Conservation (phyloP, 2,888 invertebrate genomes). For the Crematogaster levior region DNA sequence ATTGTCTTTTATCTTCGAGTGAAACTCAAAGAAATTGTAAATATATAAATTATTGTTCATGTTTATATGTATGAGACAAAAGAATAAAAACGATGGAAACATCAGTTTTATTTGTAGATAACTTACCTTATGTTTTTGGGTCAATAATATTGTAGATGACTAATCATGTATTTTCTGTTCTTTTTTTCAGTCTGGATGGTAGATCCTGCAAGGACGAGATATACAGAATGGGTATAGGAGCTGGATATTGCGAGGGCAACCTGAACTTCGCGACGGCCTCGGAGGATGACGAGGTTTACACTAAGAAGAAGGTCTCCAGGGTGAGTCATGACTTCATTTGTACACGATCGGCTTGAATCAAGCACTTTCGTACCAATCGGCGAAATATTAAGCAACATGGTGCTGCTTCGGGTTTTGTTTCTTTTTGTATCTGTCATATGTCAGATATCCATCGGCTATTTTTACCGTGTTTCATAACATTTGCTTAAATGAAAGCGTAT, state of each 20-base stretch:
- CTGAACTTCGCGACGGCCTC: constrained; percentile 84
- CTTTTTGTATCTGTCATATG: constrained; percentile 4
- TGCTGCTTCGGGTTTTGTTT: background rate
- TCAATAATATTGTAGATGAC: background rate
- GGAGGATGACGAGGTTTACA: constrained; percentile 84
- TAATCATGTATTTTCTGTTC: constrained; percentile 5
- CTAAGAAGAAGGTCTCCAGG: constrained; percentile 85
- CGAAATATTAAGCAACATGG: constrained; percentile 33
- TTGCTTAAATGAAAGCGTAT: constrained; percentile 17
- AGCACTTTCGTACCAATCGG: constrained; percentile 19
- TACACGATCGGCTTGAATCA: constrained; percentile 20
- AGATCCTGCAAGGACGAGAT: constrained; percentile 85
- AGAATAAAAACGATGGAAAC: background rate
- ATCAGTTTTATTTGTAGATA: background rate
- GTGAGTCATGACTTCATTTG: constrained; percentile 74
- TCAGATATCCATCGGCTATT: background rate
- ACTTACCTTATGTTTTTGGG: background rate
- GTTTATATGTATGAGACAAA: too few species aligned
- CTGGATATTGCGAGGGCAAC: constrained; percentile 84
- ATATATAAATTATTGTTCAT: background rate
- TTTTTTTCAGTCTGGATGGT: constrained; percentile 82
- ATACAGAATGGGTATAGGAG: constrained; percentile 83
- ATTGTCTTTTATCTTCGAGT: background rate
- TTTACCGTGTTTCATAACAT: constrained; percentile 16
- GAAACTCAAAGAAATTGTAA: background rate